A percentile compares a stretch with the other conserved stretches of the same genome.
Conservation (phyloP, 1,140 invertebrate genomes). For the Euglossa dilemma region DNA sequence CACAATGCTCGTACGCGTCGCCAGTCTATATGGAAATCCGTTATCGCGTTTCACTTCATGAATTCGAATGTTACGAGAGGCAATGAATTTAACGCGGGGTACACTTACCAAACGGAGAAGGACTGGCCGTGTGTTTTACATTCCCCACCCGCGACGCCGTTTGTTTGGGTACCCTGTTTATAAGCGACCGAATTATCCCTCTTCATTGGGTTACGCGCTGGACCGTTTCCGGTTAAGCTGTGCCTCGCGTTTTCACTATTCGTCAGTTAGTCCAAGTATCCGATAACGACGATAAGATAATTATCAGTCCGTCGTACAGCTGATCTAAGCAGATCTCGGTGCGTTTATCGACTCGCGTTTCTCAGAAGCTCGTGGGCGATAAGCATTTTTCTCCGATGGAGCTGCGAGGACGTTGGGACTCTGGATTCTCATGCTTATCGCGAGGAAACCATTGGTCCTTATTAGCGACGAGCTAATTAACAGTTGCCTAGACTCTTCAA, state of each 20-base stretch:
- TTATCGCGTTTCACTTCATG: slow-evolving; percentile 55
- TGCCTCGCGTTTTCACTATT: too few species aligned
- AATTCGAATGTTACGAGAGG: slow-evolving; percentile 40
- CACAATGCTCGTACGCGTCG: background rate
- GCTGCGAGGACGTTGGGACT: background rate
- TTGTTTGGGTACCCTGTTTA: background rate
- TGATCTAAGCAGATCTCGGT: background rate
- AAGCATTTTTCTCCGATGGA: background rate
- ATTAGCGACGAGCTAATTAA: too few species aligned
- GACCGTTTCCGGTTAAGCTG: too few species aligned
- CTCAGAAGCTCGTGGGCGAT: background rate
- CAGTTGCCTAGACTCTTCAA: too few species aligned
- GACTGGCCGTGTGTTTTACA: slow-evolving; percentile 9
- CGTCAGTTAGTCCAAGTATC: too few species aligned
- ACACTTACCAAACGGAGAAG: background rate
- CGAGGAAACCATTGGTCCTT: too few species aligned
- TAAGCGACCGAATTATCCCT: background rate
- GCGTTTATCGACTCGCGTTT: background rate
- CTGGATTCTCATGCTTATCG: background rate
- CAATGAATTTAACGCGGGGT: slow-evolving; percentile 33
- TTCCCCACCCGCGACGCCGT: background rate
- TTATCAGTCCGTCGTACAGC: too few species aligned
- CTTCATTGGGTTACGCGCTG: too few species aligned
- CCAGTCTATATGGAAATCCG: slow-evolving; percentile 41
- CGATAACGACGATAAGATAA: too few species aligned